These are phyloP conservation scores for Aphodius sticticus DNA, from an alignment of 2,888 invertebrate species.

Conservation along the genomic window DNA sequence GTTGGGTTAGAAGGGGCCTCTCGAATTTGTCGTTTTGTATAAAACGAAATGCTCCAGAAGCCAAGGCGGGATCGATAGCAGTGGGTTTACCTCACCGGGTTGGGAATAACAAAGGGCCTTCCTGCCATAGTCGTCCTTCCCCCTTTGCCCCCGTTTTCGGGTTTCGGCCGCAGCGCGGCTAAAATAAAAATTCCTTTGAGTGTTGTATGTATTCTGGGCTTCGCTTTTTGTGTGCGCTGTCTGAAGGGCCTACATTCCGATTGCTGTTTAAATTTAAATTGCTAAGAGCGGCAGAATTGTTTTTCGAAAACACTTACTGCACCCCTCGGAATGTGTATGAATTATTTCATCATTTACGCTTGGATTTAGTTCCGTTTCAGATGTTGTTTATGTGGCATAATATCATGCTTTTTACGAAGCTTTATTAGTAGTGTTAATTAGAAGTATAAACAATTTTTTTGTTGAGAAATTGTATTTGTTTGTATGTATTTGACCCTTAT, in stretches of 20 bases:
- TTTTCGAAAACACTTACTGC: neutral
- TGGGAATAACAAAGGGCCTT: neutral
- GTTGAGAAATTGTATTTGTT: too few relatives aligned
- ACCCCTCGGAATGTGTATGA: neutral
- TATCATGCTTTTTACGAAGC: too few relatives aligned
- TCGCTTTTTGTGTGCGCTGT: neutral
- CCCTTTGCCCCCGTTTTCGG: neutral
- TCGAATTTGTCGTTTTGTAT: constrained; percentile 4
- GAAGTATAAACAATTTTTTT: too few relatives aligned
- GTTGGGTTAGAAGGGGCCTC: neutral
- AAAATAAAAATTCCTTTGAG: constrained; percentile 4
- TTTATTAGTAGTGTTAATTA: too few relatives aligned
- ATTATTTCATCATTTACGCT: neutral
- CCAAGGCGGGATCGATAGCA: neutral
- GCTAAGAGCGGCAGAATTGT: neutral
- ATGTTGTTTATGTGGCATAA: neutral
- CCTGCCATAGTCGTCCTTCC: neutral
- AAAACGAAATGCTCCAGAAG: neutral
- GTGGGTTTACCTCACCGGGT: constrained; percentile 4
- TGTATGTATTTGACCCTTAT: too few relatives aligned
- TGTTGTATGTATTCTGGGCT: neutral
- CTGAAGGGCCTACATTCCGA: neutral
- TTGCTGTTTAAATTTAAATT: neutral
- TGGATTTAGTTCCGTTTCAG: neutral
- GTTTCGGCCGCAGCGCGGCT: neutral